Evolutionary conservation across 2,888 invertebrate species (phyloP).

Genomic region (Tolmerus cingulatus): DNA sequence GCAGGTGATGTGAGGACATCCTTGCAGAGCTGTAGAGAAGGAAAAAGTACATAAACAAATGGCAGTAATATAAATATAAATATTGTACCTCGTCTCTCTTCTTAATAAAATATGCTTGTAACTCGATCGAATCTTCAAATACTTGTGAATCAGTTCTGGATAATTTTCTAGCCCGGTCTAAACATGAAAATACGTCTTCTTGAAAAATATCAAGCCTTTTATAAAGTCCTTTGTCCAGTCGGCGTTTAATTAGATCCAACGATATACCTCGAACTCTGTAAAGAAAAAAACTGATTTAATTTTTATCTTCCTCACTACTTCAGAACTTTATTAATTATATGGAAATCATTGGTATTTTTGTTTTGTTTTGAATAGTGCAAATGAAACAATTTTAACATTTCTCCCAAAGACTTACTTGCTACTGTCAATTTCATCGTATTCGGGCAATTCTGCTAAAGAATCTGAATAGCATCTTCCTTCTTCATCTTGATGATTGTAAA

Average conservation of each 20-base stretch:
- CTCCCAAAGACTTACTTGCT: slow-evolving; percentile 64
- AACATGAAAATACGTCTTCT: slow-evolving; percentile 93
- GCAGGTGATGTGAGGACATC: slow-evolving; percentile 87
- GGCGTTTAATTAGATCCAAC: slow-evolving; percentile 90
- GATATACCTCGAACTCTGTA: slow-evolving; percentile 82
- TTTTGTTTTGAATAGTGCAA: background rate
- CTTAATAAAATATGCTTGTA: slow-evolving; percentile 89
- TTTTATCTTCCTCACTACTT: no score
- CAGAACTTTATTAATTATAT: no score
- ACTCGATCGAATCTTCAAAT: slow-evolving; percentile 93
- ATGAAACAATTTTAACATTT: background rate
- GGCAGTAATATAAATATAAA: no score
- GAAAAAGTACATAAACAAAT: background rate
- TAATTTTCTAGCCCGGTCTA: slow-evolving; percentile 86
- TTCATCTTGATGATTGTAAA: slow-evolving; percentile 96
- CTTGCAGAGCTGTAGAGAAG: slow-evolving; percentile 71
- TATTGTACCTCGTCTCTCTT: slow-evolving; percentile 68
- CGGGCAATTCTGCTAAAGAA: slow-evolving; percentile 92
- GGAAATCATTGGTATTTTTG: background rate
- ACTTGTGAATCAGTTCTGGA: slow-evolving; percentile 93
- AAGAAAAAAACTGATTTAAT: background rate
- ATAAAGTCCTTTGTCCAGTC: slow-evolving; percentile 91
- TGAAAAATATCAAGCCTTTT: slow-evolving; percentile 94
- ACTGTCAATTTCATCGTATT: slow-evolving; percentile 79
- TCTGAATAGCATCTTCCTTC: slow-evolving; percentile 97